phyloP scores from a whole-genome alignment of 2,888 invertebrate species.

The Mesochorus sp. region DNA sequence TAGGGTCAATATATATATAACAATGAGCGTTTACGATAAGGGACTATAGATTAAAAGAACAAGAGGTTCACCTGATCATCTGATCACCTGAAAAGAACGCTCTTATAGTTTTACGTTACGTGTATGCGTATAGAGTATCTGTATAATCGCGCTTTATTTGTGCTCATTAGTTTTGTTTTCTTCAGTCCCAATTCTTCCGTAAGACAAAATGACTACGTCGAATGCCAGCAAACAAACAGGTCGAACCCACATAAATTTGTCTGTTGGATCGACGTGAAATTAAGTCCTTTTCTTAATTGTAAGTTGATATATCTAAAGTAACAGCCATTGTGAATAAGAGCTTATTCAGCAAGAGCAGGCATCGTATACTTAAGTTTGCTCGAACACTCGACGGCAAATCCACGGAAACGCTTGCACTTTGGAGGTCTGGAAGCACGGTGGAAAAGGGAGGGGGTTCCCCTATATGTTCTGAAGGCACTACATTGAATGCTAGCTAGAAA shows the following conservation, averaged over 20 bases:
- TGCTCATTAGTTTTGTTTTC: constrained; percentile 26
- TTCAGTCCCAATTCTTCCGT: background rate
- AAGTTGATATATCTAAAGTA: background rate
- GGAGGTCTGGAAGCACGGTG: constrained; percentile 12
- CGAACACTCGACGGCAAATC: constrained; percentile 3
- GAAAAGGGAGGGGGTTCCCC: background rate
- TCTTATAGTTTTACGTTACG: background rate
- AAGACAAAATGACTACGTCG: background rate
- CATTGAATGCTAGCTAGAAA: background rate
- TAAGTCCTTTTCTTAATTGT: background rate
- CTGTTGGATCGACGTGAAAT: background rate
- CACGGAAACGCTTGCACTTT: constrained; percentile 20
- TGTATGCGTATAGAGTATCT: background rate
- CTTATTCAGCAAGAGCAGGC: constrained; percentile 8
- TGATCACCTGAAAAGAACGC: background rate
- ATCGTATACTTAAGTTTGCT: constrained; percentile 23
- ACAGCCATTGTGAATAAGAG: constrained; percentile 33
- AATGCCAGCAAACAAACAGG: background rate
- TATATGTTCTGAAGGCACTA: background rate
- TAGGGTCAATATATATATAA: background rate
- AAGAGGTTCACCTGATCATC: background rate
- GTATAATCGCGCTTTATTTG: constrained; percentile 29
- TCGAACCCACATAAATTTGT: background rate
- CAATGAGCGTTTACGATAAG: background rate
- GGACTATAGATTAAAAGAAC: background rate